Conservation (phyloP, 1,140 invertebrate species). For the Papilio glaucus region DNA sequence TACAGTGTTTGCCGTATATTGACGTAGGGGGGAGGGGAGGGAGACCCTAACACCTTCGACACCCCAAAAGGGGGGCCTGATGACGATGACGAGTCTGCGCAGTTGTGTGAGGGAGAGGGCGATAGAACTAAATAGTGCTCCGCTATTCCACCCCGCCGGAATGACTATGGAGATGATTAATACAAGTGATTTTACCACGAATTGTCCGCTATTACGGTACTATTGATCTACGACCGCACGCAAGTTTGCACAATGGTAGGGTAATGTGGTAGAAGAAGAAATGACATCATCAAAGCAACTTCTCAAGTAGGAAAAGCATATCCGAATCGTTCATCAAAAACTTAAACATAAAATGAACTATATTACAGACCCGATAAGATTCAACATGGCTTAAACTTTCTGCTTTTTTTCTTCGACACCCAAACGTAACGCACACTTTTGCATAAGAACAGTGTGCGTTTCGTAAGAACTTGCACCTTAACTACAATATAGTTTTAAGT, state of each 20-base stretch:
- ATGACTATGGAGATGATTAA: constrained; percentile 50
- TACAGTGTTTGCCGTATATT: constrained; percentile 70
- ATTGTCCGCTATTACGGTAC: constrained; percentile 53
- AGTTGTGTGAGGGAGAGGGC: constrained; percentile 62
- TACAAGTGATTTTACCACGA: constrained; percentile 58
- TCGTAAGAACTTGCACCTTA: no score
- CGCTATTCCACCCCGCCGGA: constrained; percentile 42
- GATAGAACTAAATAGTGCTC: constrained; percentile 52
- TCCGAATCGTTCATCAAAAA: not conserved
- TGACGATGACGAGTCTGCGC: constrained; percentile 76
- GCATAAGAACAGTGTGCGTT: no score
- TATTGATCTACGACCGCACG: constrained; percentile 54
- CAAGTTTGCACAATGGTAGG: constrained; percentile 20
- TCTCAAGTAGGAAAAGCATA: not conserved
- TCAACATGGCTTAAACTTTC: not conserved
- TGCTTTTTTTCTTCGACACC: not conserved
- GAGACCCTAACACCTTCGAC: constrained; percentile 43
- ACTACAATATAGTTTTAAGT: no score
- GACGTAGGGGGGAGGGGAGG: constrained; percentile 59
- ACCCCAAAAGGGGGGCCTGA: constrained; percentile 56
- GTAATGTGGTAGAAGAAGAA: not conserved
- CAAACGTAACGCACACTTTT: not conserved
- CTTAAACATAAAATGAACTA: not conserved
- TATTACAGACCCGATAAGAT: not conserved
- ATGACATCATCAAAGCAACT: not conserved